A percentile compares a stretch with the other conserved stretches of the same genome.
Conservation (phyloP, 2,888 invertebrate species). For the Epirrita christyi region DNA sequence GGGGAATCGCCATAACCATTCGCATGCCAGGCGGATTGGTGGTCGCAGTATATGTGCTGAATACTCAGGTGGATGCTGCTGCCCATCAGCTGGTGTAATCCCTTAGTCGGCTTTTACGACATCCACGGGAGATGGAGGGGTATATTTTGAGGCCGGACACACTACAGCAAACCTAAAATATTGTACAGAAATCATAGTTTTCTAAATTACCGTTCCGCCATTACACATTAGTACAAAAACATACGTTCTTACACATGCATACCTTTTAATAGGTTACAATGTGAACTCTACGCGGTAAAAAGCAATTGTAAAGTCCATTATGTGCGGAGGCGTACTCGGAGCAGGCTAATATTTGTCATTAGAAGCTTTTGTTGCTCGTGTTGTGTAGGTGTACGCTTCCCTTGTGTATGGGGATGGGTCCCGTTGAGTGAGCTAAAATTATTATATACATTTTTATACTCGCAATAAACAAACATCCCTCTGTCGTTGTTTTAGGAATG, state of each 20-base stretch:
- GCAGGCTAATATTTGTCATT: constrained; percentile 77
- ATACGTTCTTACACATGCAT: constrained; percentile 43
- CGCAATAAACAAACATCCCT: constrained; percentile 57
- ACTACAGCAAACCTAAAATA: no score
- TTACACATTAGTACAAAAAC: constrained; percentile 14
- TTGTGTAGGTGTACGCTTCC: constrained; percentile 58
- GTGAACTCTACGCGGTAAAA: constrained; percentile 51
- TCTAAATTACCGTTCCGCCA: not conserved
- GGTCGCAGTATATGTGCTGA: no score
- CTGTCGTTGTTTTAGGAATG: constrained; percentile 65
- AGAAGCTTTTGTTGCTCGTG: constrained; percentile 73
- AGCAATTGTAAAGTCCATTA: constrained; percentile 79
- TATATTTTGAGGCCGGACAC: no score
- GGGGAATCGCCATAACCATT: no score
- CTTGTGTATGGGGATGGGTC: constrained; percentile 52
- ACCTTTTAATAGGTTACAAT: constrained; percentile 62
- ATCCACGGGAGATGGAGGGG: no score
- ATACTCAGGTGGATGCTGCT: no score
- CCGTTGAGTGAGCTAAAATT: constrained; percentile 66
- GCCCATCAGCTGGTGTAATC: no score
- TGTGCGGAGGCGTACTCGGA: constrained; percentile 60
- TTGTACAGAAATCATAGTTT: not conserved
- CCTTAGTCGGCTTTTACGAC: no score
- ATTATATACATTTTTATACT: constrained; percentile 70
- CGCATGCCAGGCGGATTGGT: no score